Percentiles rank a stretch among this genome's conserved stretches.
Evolutionary conservation across 2,797 vertebrate species (phyloP).

Genomic region (Acanthiza pusilla): DNA sequence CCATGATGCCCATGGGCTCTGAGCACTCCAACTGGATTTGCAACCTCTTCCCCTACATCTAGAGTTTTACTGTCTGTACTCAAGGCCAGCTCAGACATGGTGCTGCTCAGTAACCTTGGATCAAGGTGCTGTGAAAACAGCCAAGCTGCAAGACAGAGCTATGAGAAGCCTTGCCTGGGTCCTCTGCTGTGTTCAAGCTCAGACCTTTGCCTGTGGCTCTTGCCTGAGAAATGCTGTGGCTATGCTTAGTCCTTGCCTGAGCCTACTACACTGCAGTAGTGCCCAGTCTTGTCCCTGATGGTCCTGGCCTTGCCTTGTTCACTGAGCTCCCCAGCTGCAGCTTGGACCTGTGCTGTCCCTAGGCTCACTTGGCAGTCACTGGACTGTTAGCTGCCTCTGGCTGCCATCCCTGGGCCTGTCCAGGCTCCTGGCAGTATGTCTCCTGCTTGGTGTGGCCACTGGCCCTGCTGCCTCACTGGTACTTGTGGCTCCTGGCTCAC

Average conservation of each 20-base stretch:
- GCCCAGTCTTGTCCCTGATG: background rate
- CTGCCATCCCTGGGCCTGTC: background rate
- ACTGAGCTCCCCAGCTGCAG: background rate
- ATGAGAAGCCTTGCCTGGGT: background rate
- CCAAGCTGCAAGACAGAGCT: background rate
- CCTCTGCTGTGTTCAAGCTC: background rate
- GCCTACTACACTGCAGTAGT: background rate
- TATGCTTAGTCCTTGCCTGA: background rate
- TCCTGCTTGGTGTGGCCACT: background rate
- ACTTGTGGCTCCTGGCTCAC: rapidly evolving
- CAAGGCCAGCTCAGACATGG: background rate
- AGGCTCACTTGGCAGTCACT: background rate
- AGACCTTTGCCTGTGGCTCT: background rate
- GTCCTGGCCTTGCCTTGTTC: background rate
- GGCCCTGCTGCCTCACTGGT: background rate
- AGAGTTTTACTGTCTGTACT: background rate
- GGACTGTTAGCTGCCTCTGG: background rate
- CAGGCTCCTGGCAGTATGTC: background rate
- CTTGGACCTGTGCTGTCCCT: background rate
- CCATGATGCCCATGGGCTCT: background rate
- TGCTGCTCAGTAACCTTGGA: background rate
- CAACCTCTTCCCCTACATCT: background rate
- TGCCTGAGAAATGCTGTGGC: background rate
- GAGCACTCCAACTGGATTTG: background rate
- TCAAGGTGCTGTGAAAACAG: background rate